Evolutionary conservation across 2,113 vertebrate genomes (phyloP), one percentile per base, ranked within the genome.

Genomic region (Clinocottus analis): DNA sequence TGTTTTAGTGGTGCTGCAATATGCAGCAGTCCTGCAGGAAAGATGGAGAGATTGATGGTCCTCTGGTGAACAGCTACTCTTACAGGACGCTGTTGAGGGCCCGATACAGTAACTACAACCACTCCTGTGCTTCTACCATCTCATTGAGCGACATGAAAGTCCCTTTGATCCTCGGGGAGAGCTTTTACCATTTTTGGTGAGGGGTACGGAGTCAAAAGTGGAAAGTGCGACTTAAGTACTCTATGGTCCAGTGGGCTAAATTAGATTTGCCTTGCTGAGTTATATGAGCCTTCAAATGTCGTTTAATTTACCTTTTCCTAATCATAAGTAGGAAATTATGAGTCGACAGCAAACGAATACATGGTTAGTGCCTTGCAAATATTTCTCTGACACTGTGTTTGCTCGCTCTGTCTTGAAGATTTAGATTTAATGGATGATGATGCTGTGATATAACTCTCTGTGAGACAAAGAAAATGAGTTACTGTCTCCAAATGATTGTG

Each of bases 371-470:
- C 35, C 39, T 66, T 68, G 11, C 27, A 84, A 59, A 79, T 73
- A 73, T 70, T 63, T 75, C n/a, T 43, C 35, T 56, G 23, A 77
- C 45, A 45, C 51, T 25, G 14, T 66, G 13, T 55, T 35, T 19
- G 21, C 39, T 63, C n/a, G 31, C 39, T 64, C 7, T 63, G 29
- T 67, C 79, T 79, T 76, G 59, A 77, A 27, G 47, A 64, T 51
- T 51, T n/a, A 49, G 41, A 62, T 75, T 19, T 78, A 79, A 85
- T 60, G 77, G 64, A 82, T 79, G 78, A 73, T 76, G 84, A 85
- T 80, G 71, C 14, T 67, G 12, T 80, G 29, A 49, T 79, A 49
- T 74, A 19, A 27, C 37, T 59, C 58, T 72, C 43, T 64, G 68
- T 25, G 31, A 64, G 72, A 75, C 21, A 43, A 33, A 33, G 59